Percentiles rank a stretch among this genome's conserved stretches.
Conservation (phyloP, 2,797 vertebrate species). For the Bradypodion ventrale region DNA sequence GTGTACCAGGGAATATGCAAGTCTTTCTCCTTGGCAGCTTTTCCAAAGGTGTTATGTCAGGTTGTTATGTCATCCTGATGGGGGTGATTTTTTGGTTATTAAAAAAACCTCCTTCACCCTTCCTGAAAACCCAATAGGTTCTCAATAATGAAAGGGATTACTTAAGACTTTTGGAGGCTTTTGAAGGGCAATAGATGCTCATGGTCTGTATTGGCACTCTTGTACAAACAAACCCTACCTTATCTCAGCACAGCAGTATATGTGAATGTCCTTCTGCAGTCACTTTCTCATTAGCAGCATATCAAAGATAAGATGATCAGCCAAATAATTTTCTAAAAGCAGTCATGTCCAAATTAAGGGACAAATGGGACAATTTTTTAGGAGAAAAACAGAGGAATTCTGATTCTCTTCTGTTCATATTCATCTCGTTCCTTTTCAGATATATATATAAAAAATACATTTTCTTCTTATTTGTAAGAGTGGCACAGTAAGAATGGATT, state of each 20-base stretch:
- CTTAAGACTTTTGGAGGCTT: too few relatives aligned
- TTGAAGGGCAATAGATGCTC: not conserved
- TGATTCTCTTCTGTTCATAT: not conserved
- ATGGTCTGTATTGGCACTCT: not conserved
- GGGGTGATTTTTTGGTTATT: too few relatives aligned
- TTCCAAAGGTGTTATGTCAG: not conserved
- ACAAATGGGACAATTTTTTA: not conserved
- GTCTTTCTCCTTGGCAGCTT: not conserved
- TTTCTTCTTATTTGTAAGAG: not conserved
- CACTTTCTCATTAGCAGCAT: not conserved
- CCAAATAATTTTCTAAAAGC: not conserved
- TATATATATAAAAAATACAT: not conserved
- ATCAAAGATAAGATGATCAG: not conserved
- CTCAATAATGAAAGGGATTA: too few relatives aligned
- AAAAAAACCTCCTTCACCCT: too few relatives aligned
- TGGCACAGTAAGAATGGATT: slow-evolving; percentile 29
- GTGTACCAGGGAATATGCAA: not conserved
- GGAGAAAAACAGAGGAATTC: not conserved
- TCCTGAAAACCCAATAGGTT: too few relatives aligned
- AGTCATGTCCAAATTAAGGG: not conserved
- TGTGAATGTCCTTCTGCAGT: not conserved
- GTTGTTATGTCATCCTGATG: too few relatives aligned
- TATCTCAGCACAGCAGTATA: not conserved
- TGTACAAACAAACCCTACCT: not conserved
- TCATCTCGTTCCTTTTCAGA: not conserved